Evolutionary conservation across 2,888 invertebrate genomes (phyloP), one percentile per base, ranked within the genome.

Genomic region (Luffia ferchaultella): DNA sequence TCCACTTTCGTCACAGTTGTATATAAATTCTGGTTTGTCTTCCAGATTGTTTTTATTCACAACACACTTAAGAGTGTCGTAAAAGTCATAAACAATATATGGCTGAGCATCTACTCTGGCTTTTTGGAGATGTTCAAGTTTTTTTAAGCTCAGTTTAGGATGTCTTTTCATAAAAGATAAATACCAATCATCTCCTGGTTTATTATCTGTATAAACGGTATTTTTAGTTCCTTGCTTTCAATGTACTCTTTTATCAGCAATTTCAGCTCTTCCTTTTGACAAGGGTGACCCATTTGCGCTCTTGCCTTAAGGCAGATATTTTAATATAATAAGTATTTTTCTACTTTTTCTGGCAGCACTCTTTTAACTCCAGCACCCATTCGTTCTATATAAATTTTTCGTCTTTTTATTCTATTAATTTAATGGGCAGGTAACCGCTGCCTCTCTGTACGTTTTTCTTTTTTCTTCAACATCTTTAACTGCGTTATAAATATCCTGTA

Each of bases 121-220:
- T 42, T 49, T 50, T 47, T 52, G 45, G 40, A 51, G 46, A 45
- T 46, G 19, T 53, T 53, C 50, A 20, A 49, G 48, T 12, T 49
- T 53, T 53, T 50, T 53, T 49, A 49, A 18, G 20, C 45, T 46
- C 45, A 53, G 50, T 30, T 48, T 48, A 16, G 53, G 50, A 40
- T 53, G 45, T 42, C 52, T 40, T 49, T 52, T 54, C 43, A 54
- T 54, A 16, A 51, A 54, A 42, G n/a, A 18, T 47, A 46, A 2
- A 43, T 51, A 52, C 50, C 49, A 53, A 51, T 50, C 48, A 45
- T 46, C 42, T 43, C 53, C 54, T 42, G 54, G 55, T 46, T 50
- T 53, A 46, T 52, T 53, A 44, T 55, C 50, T n/a, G n/a, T 51
- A 51, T 53, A 18, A 49, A 53, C 43, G 49, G 49, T 46, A 46